phyloP scores from a whole-genome alignment of 2,113 vertebrate genomes.

The Chionis minor region DNA sequence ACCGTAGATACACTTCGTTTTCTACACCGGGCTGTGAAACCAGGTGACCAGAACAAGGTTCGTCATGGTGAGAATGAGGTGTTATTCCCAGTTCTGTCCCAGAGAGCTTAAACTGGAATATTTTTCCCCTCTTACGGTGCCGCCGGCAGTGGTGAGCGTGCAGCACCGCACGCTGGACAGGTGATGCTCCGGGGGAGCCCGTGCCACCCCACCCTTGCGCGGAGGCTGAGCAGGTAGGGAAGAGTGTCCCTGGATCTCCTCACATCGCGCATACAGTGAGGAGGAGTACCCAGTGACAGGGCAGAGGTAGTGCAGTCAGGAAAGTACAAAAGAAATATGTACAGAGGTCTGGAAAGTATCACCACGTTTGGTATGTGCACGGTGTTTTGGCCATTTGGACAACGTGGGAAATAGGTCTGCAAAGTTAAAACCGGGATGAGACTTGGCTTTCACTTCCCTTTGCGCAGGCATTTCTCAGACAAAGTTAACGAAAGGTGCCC shows the following conservation, averaged over 20 bases:
- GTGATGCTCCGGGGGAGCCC: not conserved
- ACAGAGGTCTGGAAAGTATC: not conserved
- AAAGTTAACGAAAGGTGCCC: not conserved
- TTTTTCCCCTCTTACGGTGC: not conserved
- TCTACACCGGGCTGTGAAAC: not conserved
- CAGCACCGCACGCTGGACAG: not conserved
- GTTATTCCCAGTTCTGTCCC: not conserved
- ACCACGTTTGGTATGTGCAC: fast-evolving
- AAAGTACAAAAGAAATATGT: not conserved
- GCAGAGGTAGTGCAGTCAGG: not conserved
- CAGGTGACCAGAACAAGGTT: not conserved
- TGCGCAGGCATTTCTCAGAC: not conserved
- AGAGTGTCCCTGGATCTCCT: not conserved
- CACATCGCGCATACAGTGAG: fast-evolving
- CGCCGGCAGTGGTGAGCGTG: not conserved
- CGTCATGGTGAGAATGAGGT: fast-evolving
- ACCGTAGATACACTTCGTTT: not conserved
- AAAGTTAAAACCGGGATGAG: not conserved
- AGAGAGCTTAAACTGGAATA: not conserved
- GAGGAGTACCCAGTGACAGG: not conserved
- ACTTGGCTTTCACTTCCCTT: not conserved
- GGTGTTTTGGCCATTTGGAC: not conserved
- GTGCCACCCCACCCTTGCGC: not conserved
- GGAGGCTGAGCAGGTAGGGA: not conserved
- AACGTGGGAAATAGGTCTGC: not conserved